Conservation (phyloP, 1,140 invertebrate genomes). For the Cherax quadricarinatus region DNA sequence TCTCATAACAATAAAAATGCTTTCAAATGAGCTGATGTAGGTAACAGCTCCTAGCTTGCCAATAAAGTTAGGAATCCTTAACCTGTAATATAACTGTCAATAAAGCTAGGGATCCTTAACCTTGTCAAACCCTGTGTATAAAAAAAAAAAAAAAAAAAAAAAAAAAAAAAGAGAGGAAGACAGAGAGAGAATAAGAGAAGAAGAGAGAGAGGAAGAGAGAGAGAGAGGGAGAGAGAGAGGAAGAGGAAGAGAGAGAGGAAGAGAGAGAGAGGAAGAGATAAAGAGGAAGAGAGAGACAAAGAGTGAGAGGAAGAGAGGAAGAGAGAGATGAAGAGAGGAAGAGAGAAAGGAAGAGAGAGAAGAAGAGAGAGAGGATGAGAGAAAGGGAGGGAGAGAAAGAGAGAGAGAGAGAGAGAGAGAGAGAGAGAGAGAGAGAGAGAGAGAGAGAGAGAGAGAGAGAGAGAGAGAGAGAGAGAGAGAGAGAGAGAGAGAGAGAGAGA, state of each 20-base stretch:
- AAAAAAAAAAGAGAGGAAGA: too few species aligned
- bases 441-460: conserved; percentile 34
- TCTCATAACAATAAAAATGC: too few species aligned
- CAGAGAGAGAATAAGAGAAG: neutral
- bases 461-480: conserved; percentile 15
- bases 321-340: too few species aligned
- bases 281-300: conserved; percentile 6
- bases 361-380: neutral
- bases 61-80: too few species aligned
- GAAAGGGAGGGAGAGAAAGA: neutral
- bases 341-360: too few species aligned
- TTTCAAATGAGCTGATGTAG: too few species aligned
- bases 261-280: conserved; percentile 4
- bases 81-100: too few species aligned
- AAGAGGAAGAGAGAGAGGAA: neutral
- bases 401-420: neutral
- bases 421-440: conserved; percentile 34
- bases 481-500: conserved; percentile 1
- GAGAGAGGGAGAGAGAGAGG: neutral
- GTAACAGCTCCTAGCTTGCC: too few species aligned
- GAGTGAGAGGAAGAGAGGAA: neutral
- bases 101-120: too few species aligned
- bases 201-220: neutral
- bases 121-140: too few species aligned
- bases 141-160: too few species aligned